These are phyloP conservation scores for Diadumene lineata DNA, from an alignment of 92 coral and sea anemone genomes.

Conservation along the genomic window DNA sequence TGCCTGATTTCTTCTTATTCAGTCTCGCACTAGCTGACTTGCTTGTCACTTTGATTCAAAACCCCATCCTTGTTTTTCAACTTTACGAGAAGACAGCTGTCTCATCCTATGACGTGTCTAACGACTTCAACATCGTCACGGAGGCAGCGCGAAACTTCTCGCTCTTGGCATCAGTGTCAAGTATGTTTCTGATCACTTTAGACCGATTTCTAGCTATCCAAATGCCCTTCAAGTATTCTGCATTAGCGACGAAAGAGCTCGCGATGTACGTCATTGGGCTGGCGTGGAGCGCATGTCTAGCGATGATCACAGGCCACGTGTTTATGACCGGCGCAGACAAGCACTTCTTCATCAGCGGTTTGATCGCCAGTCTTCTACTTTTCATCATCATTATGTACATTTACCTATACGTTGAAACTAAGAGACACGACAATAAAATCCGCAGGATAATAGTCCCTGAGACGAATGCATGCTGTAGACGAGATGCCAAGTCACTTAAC, in stretches of 20 bases:
- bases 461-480: neutral
- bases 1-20: conserved; percentile 39
- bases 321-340: neutral
- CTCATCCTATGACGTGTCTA: neutral
- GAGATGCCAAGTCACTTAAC: neutral
- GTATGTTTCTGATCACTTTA: conserved; percentile 41
- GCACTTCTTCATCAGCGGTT: conserved; percentile 21
- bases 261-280: conserved; percentile 14
- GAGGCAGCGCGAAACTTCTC: conserved; percentile 22
- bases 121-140: conserved; percentile 13
- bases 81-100: conserved; percentile 10
- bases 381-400: conserved; percentile 20
- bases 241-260: conserved; percentile 15
- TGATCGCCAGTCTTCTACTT: conserved; percentile 11
- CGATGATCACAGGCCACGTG: neutral
- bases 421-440: conserved; percentile 16
- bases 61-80: conserved; percentile 36
- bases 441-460: neutral
- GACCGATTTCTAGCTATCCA: conserved; percentile 49
- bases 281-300: conserved; percentile 25
- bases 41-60: conserved; percentile 29
- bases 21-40: conserved; percentile 49
- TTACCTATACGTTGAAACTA: conserved; percentile 28
- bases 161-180: conserved; percentile 45
- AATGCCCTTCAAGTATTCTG: conserved; percentile 27